Conservation (phyloP, 2,797 vertebrate genomes). For the Myripristis murdjan region DNA sequence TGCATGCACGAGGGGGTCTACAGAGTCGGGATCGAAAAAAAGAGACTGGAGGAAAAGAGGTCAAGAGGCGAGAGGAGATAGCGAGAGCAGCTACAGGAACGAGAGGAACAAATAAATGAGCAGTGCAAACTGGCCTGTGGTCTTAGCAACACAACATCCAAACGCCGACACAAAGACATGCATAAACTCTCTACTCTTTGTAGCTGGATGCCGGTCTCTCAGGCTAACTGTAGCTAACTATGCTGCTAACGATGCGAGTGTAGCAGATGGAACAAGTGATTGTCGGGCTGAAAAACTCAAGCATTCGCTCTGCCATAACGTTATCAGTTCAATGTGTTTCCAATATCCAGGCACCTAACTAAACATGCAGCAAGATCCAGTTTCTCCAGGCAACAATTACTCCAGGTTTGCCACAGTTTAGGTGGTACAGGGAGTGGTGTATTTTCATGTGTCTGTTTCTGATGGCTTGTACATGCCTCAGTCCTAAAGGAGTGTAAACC, state of each 20-base stretch:
- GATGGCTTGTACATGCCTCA: slow-evolving; percentile 26
- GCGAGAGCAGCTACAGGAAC: neutral
- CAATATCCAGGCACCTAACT: slow-evolving; percentile 57
- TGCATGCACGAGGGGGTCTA: slow-evolving; percentile 10
- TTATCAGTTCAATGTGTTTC: slow-evolving; percentile 66
- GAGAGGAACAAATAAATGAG: slow-evolving; percentile 15
- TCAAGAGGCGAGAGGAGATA: slow-evolving; percentile 9
- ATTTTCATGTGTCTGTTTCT: slow-evolving; percentile 61
- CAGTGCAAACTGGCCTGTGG: slow-evolving; percentile 4
- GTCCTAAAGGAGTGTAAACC: slow-evolving; percentile 21
- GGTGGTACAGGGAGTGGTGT: slow-evolving; percentile 48
- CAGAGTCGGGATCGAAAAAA: neutral
- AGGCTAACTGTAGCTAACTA: slow-evolving; percentile 12
- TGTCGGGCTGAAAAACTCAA: slow-evolving; percentile 19
- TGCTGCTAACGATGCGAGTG: slow-evolving; percentile 18
- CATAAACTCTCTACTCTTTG: slow-evolving; percentile 9
- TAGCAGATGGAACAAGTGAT: slow-evolving; percentile 28
- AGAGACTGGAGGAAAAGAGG: slow-evolving; percentile 9
- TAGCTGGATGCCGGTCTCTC: slow-evolving; percentile 11
- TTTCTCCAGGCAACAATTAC: slow-evolving; percentile 53
- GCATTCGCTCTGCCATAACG: slow-evolving; percentile 20
- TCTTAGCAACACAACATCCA: slow-evolving; percentile 44
- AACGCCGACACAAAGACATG: slow-evolving; percentile 29
- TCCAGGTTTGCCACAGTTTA: slow-evolving; percentile 27
- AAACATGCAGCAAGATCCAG: slow-evolving; percentile 29